Conservation (phyloP, 1,140 invertebrate species). For the Listronotus oregonensis region DNA sequence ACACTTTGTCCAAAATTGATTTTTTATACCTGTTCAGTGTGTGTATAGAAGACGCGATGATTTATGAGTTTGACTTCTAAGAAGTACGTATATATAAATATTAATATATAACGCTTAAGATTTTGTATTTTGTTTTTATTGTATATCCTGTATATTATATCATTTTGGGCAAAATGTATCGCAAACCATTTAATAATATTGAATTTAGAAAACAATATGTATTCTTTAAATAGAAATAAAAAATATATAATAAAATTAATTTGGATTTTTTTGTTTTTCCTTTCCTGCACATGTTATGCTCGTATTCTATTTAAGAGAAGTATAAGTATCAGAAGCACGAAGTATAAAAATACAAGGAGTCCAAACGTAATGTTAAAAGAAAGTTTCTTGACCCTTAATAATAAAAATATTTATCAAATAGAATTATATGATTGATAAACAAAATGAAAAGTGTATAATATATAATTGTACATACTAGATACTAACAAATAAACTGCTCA, state of each 20-base stretch:
- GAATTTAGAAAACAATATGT: slow-evolving; percentile 57
- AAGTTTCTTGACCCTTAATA: no score
- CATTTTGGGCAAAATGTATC: slow-evolving; percentile 55
- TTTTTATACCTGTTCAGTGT: slow-evolving; percentile 41
- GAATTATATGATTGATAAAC: no score
- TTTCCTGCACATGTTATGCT: no score
- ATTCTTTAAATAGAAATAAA: slow-evolving; percentile 58
- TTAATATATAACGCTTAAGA: slow-evolving; percentile 31
- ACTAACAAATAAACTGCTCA: no score
- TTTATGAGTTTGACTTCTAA: slow-evolving; percentile 47
- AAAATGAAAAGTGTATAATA: no score
- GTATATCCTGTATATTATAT: slow-evolving; percentile 41
- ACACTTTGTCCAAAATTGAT: slow-evolving; percentile 52
- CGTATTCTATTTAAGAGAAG: no score
- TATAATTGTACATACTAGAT: no score
- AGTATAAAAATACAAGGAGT: no score
- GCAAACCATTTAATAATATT: slow-evolving; percentile 56
- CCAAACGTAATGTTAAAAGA: no score
- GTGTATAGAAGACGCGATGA: slow-evolving; percentile 41
- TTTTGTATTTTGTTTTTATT: slow-evolving; percentile 40
- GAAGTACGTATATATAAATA: slow-evolving; percentile 43
- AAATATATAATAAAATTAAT: slow-evolving; percentile 37
- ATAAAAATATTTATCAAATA: no score
- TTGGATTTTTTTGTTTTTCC: neutral
- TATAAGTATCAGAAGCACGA: no score